Percentiles rank a stretch among this genome's conserved stretches.
Conservation (phyloP, 2,113 vertebrate species). For the Sorex fumeus region DNA sequence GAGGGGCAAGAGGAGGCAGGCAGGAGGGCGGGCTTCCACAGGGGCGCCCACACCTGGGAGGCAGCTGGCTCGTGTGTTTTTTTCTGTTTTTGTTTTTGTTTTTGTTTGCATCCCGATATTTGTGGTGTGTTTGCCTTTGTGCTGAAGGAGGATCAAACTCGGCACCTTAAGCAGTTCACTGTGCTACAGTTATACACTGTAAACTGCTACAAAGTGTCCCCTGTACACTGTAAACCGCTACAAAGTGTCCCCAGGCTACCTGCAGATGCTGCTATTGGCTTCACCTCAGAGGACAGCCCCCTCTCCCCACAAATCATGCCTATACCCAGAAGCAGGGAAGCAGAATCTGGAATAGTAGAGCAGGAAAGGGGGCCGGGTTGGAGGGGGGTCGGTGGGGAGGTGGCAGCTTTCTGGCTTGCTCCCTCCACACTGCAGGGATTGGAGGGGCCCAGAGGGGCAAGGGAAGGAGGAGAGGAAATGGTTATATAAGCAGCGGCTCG, state of each 20-base stretch:
- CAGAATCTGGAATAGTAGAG: not conserved
- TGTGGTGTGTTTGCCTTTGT: not conserved
- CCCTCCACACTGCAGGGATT: not conserved
- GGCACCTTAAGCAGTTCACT: not conserved
- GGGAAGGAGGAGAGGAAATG: not conserved
- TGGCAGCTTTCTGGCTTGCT: not conserved
- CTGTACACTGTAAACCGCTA: not conserved
- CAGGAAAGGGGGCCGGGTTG: not conserved
- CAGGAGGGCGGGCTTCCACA: not conserved
- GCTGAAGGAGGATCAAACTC: not conserved
- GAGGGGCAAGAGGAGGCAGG: too few species aligned
- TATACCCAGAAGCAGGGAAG: not conserved
- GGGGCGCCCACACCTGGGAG: not conserved
- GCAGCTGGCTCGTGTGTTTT: not conserved
- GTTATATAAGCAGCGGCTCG: conserved; percentile 36
- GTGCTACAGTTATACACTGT: too few species aligned
- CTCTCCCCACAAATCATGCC: conserved; percentile 49
- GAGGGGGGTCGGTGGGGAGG: too few species aligned
- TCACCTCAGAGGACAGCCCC: not conserved
- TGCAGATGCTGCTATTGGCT: not conserved
- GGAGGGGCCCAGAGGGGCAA: not conserved
- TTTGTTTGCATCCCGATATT: not conserved
- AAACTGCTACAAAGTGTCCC: too few species aligned
- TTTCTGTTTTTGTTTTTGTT: too few species aligned
- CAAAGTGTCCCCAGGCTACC: not conserved